Base-by-base conservation (phyloP, 2,113 vertebrate genomes). In the Colaptes auratus region DNA sequence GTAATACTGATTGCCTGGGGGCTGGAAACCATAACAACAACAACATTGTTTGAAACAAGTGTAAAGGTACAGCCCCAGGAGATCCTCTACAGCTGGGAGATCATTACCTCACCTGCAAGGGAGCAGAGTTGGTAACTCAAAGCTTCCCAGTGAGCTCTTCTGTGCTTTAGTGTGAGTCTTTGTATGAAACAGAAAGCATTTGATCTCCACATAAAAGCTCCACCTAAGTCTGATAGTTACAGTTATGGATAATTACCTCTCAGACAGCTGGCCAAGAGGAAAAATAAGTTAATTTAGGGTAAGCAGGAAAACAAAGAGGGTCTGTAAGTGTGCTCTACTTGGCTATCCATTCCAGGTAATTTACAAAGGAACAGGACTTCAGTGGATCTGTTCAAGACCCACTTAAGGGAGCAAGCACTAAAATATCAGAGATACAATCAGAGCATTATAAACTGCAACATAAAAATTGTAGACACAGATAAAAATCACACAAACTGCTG, bases 381-480 rank as follows among this genome's bases (percentile, higher is more conserved):
- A 75, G n/a, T 67, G 74, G 58, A 66, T 91, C 89, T 92, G 91
- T 86, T 95, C 48, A 96, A 93, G 74, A 93, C 56, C 86, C 80
- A 88, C 69, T 89, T 95, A 86, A 91, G 59, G 84, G 80, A 88
- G 17, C 42, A 44, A 92, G 86, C 86, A 86, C 96, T 95, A 96
- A 97, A 96, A 94, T 86, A 96, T 91, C 96, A 96, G 83, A 85
- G 83, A 95, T 79, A 86, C 81, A 94, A 97, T 83, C 86, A 31
- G 76, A 80, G 86, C 79, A 89, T 93, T 92, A 88, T 60, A 80
- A 95, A 96, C 71, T 86, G 88, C 78, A 93, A 79, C 81, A 91
- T 73, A 89, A 94, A 96, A 97, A 90, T 53, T 74, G 88, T 60
- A 86, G 93, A 84, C 73, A 82, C 66, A 73, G 90, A 96, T 83